Evolutionary conservation across 1,140 invertebrate species (phyloP).

Genomic region (Palaemon carinicauda): DNA sequence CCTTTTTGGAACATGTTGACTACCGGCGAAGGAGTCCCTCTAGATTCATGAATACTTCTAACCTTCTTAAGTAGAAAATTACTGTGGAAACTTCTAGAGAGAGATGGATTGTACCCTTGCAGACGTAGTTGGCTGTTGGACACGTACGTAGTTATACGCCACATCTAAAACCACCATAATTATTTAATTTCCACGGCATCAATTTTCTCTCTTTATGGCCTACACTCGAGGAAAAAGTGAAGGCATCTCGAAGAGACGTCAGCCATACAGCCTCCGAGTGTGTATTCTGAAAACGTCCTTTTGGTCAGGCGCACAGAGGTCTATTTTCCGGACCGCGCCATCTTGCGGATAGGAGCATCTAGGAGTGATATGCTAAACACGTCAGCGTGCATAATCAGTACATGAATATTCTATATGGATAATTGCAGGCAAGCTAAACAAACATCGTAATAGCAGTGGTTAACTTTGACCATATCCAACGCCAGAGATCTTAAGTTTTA

Average conservation of each 20-base stretch:
- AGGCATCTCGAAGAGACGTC: not conserved
- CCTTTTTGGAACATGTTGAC: not conserved
- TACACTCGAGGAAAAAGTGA: slow-evolving; percentile 37
- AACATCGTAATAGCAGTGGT: slow-evolving; percentile 49
- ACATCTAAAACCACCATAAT: slow-evolving; percentile 41
- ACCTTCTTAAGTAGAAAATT: slow-evolving; percentile 49
- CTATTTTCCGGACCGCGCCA: not conserved
- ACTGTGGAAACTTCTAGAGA: slow-evolving; percentile 24
- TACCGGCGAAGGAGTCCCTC: not conserved
- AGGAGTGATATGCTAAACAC: slow-evolving; percentile 21
- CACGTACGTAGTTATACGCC: slow-evolving; percentile 48
- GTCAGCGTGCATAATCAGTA: slow-evolving; percentile 36
- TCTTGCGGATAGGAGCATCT: not conserved
- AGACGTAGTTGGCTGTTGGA: slow-evolving; percentile 12
- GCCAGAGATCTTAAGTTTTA: not conserved
- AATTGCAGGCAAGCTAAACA: slow-evolving; percentile 49
- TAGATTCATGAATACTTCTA: slow-evolving; percentile 7
- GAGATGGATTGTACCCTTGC: slow-evolving; percentile 15
- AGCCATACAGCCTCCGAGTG: not conserved
- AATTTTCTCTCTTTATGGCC: slow-evolving; percentile 52
- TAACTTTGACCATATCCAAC: slow-evolving; percentile 36
- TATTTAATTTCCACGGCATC: slow-evolving; percentile 53
- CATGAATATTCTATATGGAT: slow-evolving; percentile 55
- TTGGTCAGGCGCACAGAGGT: not conserved
- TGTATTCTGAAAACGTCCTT: not conserved